Base-by-base conservation (phyloP, 2,888 invertebrate genomes). In the Scaptomyza tumidula region DNA sequence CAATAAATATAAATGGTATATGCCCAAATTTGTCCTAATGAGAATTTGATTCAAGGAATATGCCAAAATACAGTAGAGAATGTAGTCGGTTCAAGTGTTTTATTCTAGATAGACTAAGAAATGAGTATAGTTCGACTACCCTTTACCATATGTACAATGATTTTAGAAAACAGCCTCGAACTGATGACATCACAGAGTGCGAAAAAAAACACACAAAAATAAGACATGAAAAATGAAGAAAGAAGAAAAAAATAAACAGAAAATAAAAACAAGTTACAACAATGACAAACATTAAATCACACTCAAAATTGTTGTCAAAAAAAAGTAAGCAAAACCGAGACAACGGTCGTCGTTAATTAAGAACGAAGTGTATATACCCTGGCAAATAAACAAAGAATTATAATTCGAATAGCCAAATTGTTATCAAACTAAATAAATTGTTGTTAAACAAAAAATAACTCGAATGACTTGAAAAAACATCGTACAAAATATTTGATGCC, bases 151-250 rank as follows among this genome's bases (percentile, higher is more conserved):
- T 29, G 29, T 29, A 29, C 29, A 29, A 29, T 29, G 29, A 29
- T 39, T 39, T 37, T 2, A 37, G 35, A 52, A 39, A 24, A 50
- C 55, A 61, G 39, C n/a, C 24, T 24, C 54, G 41, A 19, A 14
- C 13, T 14, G 52, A 52, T 52, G 52, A 52, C 52, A 39, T 52
- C 52, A 52, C 39, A 52, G 27, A 14, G 52, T 52, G 52, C 39
- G 14, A 52, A 27, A 29, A 27, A 37, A 27, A 11, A 29, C 24
- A 39, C 6, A 52, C 9, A 52, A 31, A 46, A 14, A 52, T 24
- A 37, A 50, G 14, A 52, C 24, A 37, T 14, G 19, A 24, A 39
- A n/a, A 44, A 41, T 13, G 14, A 37, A 27, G 7, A 37, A 14
- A 39, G 52, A 9, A 7, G 7, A n/a, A n/a, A n/a, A 24, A 14